Evolutionary conservation across 2,113 vertebrate genomes (phyloP).

Genomic region (Pygathrix nemaeus): DNA sequence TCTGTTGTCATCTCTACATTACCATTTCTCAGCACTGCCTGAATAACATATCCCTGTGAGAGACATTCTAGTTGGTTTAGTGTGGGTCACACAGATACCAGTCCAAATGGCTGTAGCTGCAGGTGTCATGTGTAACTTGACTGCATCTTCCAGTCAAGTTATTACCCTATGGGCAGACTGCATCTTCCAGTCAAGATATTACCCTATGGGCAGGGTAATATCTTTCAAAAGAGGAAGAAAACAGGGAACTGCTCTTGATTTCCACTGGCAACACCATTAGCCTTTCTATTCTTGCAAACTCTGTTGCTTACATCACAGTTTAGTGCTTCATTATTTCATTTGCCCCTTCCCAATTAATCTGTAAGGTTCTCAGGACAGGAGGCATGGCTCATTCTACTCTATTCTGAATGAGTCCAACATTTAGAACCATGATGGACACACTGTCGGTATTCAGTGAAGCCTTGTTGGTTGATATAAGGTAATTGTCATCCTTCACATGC

Average conservation of each 20-base stretch:
- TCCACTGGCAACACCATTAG: not conserved
- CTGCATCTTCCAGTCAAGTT: not conserved
- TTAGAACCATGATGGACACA: not conserved
- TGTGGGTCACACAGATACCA: not conserved
- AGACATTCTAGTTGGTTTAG: not conserved
- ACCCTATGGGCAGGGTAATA: not conserved
- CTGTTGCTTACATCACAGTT: not conserved
- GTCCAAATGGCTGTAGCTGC: not conserved
- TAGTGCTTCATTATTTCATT: not conserved
- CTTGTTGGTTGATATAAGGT: not conserved
- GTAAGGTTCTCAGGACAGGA: not conserved
- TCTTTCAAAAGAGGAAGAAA: slow-evolving; percentile 5
- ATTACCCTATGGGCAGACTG: not conserved
- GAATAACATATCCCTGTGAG: not conserved
- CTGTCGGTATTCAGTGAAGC: not conserved
- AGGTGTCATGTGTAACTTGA: not conserved
- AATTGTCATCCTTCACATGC: not conserved
- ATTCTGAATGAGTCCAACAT: not conserved
- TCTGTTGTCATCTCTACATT: not conserved
- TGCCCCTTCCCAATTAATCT: not conserved
- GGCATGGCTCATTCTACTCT: not conserved
- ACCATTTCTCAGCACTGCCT: not conserved
- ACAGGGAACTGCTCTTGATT: not conserved
- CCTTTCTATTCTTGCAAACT: not conserved
- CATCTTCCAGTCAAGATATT: not conserved